Base-by-base conservation (phyloP, 2,113 vertebrate species). In the Thunnus thynnus region DNA sequence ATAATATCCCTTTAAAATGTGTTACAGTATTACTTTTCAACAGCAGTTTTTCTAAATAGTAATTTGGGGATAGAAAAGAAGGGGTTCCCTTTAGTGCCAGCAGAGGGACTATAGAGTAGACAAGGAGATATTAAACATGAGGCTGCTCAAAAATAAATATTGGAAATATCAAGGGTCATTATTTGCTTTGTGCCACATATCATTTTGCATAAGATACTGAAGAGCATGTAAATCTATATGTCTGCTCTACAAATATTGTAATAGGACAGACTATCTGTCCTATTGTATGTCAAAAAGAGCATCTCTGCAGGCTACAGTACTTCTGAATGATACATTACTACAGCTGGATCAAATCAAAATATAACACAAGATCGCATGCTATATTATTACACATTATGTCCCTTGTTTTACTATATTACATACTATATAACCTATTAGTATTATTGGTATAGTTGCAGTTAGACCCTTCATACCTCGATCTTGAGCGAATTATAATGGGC, bases 101-200 rank as follows among this genome's bases (percentile, higher is more conserved):
- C 95, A 97, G 96, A 96, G 96, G 96, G 96, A 94, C 96, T 94
- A 84, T 58, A 82, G 92, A 92, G 90, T 76, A 85, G 72, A 56
- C 22, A 20, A 41, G 58, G 60, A 48, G 36, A 69, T 64, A 61
- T 70, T 63, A 75, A 85, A 88, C 84, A 83, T 64, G 66, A 86
- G 57, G 76, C 61, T 81, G 76, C 76, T 84, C 22, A 36, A 80
- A 83, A 85, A 83, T 61, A 85, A 87, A 92, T 82, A 87, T 44
- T 83, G 60, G 52, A 62, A 83, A 73, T 67, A 83, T 73, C 30
- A 65, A 54, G 61, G 70, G 17, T 86, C 22, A 72, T 70, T 47
- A 64, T 78, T 88, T 80, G 62, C 57, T 75, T 79, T 80, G 44
- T 72, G 61, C 12, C 55, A 12, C 44, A 58, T 47, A 41, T 79